phyloP scores from a whole-genome alignment of 1,140 invertebrate genomes.

The Neuroterus valhalla region DNA sequence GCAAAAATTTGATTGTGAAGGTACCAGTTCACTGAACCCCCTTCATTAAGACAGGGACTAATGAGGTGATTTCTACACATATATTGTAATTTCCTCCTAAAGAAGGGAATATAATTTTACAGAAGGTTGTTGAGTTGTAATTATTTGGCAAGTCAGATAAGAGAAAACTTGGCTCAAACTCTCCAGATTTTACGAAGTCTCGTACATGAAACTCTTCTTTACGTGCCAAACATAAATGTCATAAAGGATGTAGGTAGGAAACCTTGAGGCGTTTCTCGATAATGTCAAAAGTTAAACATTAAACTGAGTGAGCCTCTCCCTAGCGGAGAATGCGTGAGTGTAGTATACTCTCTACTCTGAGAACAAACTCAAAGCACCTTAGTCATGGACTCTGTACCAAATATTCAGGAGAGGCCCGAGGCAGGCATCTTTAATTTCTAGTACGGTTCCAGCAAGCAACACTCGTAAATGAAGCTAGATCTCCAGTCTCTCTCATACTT shows the following conservation, averaged over 20 bases:
- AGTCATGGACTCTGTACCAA: background rate
- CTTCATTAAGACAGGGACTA: too few species aligned
- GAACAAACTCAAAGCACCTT: slow-evolving; percentile 5
- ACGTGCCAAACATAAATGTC: too few species aligned
- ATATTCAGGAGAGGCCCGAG: slow-evolving; percentile 1
- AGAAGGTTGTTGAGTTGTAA: too few species aligned
- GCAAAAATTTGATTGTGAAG: too few species aligned
- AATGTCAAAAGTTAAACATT: background rate
- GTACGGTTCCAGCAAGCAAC: background rate
- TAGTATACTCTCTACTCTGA: background rate
- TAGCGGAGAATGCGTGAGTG: background rate
- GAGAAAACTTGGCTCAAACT: too few species aligned
- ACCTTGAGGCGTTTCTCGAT: too few species aligned
- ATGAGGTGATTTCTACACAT: too few species aligned
- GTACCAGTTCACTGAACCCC: too few species aligned
- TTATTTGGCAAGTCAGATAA: too few species aligned
- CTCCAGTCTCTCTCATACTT: background rate
- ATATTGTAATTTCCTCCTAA: too few species aligned
- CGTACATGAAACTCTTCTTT: background rate
- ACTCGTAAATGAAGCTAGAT: background rate
- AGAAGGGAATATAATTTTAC: too few species aligned
- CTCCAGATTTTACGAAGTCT: background rate
- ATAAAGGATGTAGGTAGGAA: too few species aligned
- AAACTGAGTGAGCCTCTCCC: background rate
- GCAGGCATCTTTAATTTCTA: background rate